phyloP scores from a whole-genome alignment of 2,113 vertebrate genomes.

The Sphaerodactylus townsendi region DNA sequence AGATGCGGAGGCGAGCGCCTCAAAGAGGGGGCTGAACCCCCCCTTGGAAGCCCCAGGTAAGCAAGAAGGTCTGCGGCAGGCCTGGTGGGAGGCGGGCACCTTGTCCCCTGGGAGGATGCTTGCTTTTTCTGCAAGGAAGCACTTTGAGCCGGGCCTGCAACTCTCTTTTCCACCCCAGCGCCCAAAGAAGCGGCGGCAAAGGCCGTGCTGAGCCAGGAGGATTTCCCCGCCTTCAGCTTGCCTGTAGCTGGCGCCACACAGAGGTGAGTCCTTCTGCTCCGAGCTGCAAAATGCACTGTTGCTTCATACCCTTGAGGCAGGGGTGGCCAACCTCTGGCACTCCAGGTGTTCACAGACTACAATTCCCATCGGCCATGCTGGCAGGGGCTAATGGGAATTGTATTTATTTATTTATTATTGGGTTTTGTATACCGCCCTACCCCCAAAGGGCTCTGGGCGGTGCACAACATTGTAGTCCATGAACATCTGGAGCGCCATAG shows the following conservation, averaged over 20 bases:
- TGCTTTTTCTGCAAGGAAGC: background rate
- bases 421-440: too few species aligned
- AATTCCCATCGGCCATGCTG: too few species aligned
- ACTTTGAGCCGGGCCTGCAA: conserved; percentile 17
- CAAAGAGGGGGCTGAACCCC: conserved; percentile 68
- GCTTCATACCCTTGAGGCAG: too few species aligned
- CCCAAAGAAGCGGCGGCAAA: conserved; percentile 75
- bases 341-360: too few species aligned
- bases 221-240: conserved; percentile 78
- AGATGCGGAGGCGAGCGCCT: conserved; percentile 65
- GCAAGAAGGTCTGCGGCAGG: background rate
- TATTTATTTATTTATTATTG: too few species aligned
- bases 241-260: conserved; percentile 48
- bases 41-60: conserved; percentile 78
- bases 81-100: background rate
- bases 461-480: too few species aligned
- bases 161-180: conserved; percentile 49
- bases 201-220: conserved; percentile 72
- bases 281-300: too few species aligned
- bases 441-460: too few species aligned
- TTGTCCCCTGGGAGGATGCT: fast-evolving
- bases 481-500: too few species aligned
- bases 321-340: too few species aligned
- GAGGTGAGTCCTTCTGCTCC: conserved; percentile 63
- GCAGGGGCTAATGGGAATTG: too few species aligned